Percentiles rank a stretch among this genome's conserved stretches.
Conservation (phyloP, 2,888 invertebrate genomes). For the Matsumyia berberina region DNA sequence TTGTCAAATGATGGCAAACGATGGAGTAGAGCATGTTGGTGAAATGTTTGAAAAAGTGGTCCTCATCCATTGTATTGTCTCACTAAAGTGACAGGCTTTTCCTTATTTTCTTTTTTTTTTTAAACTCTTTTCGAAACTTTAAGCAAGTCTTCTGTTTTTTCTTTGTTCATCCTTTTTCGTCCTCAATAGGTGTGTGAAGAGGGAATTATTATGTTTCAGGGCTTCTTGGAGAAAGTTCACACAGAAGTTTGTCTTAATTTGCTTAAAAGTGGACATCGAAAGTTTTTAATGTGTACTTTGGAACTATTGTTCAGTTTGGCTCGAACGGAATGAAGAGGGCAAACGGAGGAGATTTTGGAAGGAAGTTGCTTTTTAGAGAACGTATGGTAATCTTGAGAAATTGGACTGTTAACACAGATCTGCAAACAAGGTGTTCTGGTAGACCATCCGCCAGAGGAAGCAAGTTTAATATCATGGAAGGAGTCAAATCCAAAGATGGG, state of each 20-base stretch:
- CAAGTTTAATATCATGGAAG: no score
- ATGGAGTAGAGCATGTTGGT: conserved; percentile 5
- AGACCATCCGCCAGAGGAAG: no score
- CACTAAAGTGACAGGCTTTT: conserved; percentile 16
- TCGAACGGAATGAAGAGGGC: not conserved
- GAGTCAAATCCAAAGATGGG: no score
- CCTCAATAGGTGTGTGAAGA: not conserved
- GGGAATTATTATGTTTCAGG: conserved; percentile 30
- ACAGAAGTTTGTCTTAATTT: conserved; percentile 33
- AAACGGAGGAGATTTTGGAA: not conserved
- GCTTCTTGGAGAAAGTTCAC: not conserved
- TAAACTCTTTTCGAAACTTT: conserved; percentile 25
- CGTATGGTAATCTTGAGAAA: no score
- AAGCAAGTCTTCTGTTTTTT: conserved; percentile 6
- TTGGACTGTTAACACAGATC: no score
- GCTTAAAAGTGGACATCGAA: conserved; percentile 46
- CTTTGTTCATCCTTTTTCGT: conserved; percentile 12
- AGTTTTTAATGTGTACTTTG: conserved; percentile 18
- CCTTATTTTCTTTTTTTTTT: conserved; percentile 7
- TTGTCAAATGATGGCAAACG: conserved; percentile 15
- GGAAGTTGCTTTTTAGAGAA: not conserved
- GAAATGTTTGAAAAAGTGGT: conserved; percentile 34
- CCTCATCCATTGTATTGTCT: conserved; percentile 25
- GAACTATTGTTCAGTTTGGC: conserved; percentile 39
- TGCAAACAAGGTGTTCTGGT: no score